Base-by-base conservation (phyloP, 92 coral and sea anemone species). In the Epizoanthus ramosus region DNA sequence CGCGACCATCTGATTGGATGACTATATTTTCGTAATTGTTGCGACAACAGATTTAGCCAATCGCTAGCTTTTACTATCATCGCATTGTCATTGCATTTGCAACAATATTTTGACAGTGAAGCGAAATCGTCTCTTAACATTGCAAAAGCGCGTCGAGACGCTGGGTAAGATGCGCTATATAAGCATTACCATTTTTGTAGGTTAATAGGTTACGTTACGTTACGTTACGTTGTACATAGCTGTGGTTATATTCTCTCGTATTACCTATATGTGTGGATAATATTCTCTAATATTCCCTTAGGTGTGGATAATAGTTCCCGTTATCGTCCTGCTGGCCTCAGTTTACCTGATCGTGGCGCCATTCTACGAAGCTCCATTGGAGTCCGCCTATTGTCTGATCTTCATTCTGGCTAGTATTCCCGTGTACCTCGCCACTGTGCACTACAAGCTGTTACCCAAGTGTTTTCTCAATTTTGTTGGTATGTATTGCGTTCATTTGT, bases 391-490 rank as follows among this genome's bases (percentile, higher is more conserved):
- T 50, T 87, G 90, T 35, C 60, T 87, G 43, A 7, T 68, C 0
- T 87, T 87, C 87, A 87, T 87, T 53, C 75, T 75, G 67, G 87
- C 87, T 83, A 79, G 87, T 45, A 75, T 87, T 50, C 90, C 90
- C 63, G 84, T 87, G 57, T 87, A 87, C 8, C 74, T 87, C 15
- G 21, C 75, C 10, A 41, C 71, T 24, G 57, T 87, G 4, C 80
- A 70, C 63, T 87, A 74, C 56, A 57, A 82, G 13, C 23, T 82
- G 53, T 33, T 65, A 81, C 90, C 90, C 21, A 41, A 17, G 13
- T 87, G 90, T 75, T 67, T 71, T 58, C 68, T 28, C 47, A 81
- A 25, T 14, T 73, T 65, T 25, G 25, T 87, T 25, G 87, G 90
- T 87, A 87, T 81, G 90, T 76, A 57, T 37, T 8, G 39, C 1